Evolutionary conservation across 1,140 invertebrate species (phyloP).

Genomic region (Samia ricini): DNA sequence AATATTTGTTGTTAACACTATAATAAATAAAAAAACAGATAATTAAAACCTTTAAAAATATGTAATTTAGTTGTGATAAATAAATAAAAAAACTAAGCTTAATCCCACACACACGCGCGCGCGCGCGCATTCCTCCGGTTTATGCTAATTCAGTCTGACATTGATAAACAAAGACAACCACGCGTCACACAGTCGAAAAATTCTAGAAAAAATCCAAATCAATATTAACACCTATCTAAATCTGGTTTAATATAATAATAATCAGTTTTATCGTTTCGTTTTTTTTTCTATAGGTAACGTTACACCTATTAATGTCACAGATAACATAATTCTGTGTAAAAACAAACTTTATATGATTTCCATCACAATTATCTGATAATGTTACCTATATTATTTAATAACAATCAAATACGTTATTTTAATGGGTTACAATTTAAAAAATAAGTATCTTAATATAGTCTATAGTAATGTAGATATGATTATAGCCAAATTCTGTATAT

Average conservation of each 20-base stretch:
- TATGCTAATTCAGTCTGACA: background rate
- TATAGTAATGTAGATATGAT: background rate
- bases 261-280: background rate
- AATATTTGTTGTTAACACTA: too few species aligned
- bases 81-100: too few species aligned
- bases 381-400: background rate
- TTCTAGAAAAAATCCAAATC: conserved; percentile 9
- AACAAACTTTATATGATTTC: background rate
- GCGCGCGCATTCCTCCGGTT: too few species aligned
- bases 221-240: conserved; percentile 5
- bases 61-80: too few species aligned
- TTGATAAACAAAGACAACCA: background rate
- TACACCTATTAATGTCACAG: background rate
- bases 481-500: background rate
- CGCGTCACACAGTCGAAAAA: background rate
- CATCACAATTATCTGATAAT: background rate
- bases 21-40: too few species aligned
- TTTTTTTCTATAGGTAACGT: background rate
- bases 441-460: too few species aligned
- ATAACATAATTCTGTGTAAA: background rate
- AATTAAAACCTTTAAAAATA: too few species aligned
- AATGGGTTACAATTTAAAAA: background rate
- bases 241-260: background rate
- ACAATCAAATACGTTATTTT: background rate
- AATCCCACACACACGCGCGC: too few species aligned